Evolutionary conservation across 2,888 invertebrate genomes (phyloP).

Genomic region (Caradrina kadenii): DNA sequence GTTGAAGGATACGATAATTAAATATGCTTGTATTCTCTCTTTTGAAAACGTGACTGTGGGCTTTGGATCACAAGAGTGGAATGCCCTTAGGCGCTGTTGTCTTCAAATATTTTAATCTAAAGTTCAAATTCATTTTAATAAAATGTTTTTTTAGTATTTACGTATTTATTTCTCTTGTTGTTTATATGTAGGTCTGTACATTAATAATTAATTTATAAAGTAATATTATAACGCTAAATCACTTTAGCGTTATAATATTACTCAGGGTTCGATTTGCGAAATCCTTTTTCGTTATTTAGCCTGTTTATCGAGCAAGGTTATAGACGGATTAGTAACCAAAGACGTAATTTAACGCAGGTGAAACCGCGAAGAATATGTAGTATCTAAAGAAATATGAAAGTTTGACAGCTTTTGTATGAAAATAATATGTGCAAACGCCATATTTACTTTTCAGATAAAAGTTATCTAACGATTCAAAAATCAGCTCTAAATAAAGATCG

Average conservation of each 20-base stretch:
- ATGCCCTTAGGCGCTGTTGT: not conserved
- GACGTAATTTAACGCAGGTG: too few species aligned
- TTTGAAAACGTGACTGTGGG: not conserved
- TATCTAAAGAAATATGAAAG: too few species aligned
- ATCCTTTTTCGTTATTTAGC: too few species aligned
- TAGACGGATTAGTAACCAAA: too few species aligned
- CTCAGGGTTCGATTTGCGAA: too few species aligned
- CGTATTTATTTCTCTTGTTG: not conserved
- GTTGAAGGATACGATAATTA: constrained; percentile 5
- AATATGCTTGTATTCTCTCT: constrained; percentile 2
- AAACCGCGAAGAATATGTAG: too few species aligned
- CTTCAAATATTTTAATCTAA: not conserved
- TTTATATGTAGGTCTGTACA: not conserved
- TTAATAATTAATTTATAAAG: too few species aligned
- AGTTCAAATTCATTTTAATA: not conserved
- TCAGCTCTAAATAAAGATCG: not conserved
- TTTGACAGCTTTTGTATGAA: too few species aligned
- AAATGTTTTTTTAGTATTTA: not conserved
- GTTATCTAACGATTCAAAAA: not conserved
- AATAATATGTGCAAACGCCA: too few species aligned
- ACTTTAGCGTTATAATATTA: too few species aligned
- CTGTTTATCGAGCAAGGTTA: too few species aligned
- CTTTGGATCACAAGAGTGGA: not conserved
- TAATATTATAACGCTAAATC: too few species aligned
- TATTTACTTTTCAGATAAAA: not conserved